Evolutionary conservation across 1,140 invertebrate genomes (phyloP), one percentile per base, ranked within the genome.

Genomic region (Drusus annulatus): DNA sequence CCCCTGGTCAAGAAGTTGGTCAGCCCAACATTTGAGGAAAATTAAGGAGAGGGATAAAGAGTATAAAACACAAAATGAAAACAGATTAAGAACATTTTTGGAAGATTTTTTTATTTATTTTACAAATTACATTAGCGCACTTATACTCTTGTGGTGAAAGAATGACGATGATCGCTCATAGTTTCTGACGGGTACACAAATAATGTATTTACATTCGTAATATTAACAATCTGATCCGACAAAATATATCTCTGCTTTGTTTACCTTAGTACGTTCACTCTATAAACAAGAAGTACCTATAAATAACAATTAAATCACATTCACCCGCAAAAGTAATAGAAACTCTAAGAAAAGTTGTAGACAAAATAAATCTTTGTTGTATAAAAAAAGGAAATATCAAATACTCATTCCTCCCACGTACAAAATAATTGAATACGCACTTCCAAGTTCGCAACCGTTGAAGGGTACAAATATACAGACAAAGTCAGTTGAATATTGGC

Each of bases 281-380:
- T 73, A 25, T 80, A 62, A 82, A 54, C 74, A 76, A 51, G 76
- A 71, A 71, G 81, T 69, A 80, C 36, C 62, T 68, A 80, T 80
- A 83, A 83, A 83, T 80, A 83, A 80, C 80, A 76, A 79, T 69
- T 79, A 45, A 45, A 45, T 45, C 71, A 78, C 62, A 76, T 79
- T 78, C 31, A 31, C 77, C 76, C 36, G 76, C 45, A 51, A 73
- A 75, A 80, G 76, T 58, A 71, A 19, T 31, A 65, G 50, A 65
- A 68, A 36, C 19, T 28, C 17, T n/a, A 51, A 82, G 77, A 82
- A 79, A 80, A 73, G 71, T 63, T 69, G 76, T 80, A 80, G 79
- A 83, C 63, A 83, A 83, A 83, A 83, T 83, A 83, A 80, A 83
- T 81, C 62, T 83, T 83, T 81, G 69, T 81, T 81, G 69, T 81